Evolutionary conservation across 1,140 invertebrate genomes (phyloP), one percentile per base, ranked within the genome.

Genomic region (Eurosta solidaginis): DNA sequence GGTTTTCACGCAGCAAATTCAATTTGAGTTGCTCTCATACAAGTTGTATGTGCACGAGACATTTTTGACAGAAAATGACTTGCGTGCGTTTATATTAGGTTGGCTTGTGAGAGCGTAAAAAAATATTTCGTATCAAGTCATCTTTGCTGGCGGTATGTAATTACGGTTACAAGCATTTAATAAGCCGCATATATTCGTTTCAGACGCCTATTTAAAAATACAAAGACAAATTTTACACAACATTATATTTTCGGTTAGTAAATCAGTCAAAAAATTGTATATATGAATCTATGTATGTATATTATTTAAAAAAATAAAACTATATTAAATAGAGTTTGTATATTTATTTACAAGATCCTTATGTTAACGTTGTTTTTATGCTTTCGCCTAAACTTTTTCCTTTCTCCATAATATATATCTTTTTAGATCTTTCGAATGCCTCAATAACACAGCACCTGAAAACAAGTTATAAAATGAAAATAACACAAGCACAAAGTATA

Each of bases 351-450:
- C 78, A 22, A 81, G 80, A 63, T 80, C 81, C 73, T 82, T 78
- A 78, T 12, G 78, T 82, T 74, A 82, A 77, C 54, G 77, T 80
- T 79, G 80, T 77, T 63, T 81, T 82, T 9, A 80, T 44, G 45
- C 80, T 54, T 42, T 85, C 81, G 20, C 77, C 79, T 12, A 68
- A n/a, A n/a, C n/a, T 42, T 12, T 17, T 44, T 40, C 9, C 49
- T 27, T 79, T 50, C 7, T 81, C 59, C 10, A 76, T 76, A 36
- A 77, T 80, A 78, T 82, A 82, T 14, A 88, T 89, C 77, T 90
- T 89, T 79, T 92, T 92, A 3, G 92, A 91, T 79, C 88, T 86
- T 81, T 92, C 89, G 82, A 92, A 92, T 29, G 91, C 91, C 88
- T 92, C 91, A 79, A 89, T 89, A 73, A 92, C 92, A 78, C 90